phyloP scores from a whole-genome alignment of 1,140 invertebrate species.

The Drosophila oshimai region DNA sequence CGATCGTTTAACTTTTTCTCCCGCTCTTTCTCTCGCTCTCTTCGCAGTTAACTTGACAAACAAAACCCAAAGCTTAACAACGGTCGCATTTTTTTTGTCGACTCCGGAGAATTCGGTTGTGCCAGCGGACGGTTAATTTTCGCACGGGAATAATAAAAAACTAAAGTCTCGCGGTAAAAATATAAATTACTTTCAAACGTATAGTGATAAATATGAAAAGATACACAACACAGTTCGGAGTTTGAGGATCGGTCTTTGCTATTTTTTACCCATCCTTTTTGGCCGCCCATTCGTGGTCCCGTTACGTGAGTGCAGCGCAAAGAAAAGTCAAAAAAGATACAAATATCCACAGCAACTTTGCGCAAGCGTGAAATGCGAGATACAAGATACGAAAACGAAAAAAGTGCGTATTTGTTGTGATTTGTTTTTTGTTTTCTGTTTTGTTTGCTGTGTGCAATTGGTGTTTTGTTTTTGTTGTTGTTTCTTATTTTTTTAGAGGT shows the following conservation, averaged over 20 bases:
- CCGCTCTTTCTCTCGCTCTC: no score
- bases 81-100: no score
- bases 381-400: constrained; percentile 10
- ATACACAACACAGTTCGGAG: no score
- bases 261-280: neutral
- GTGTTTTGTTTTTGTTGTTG: constrained; percentile 5
- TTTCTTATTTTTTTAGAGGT: constrained; percentile 2
- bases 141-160: no score
- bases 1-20: no score
- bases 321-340: constrained; percentile 6
- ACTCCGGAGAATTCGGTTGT: no score
- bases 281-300: constrained; percentile 23
- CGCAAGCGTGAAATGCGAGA: constrained; percentile 22
- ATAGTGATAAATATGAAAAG: no score
- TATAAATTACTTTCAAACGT: no score
- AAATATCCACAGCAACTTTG: constrained; percentile 43
- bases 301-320: constrained; percentile 47
- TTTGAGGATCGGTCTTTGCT: constrained; percentile 3
- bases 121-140: no score
- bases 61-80: no score
- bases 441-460: constrained; percentile 11
- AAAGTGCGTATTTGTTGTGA: constrained; percentile 57
- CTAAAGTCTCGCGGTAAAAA: no score
- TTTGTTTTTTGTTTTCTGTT: constrained; percentile 26
- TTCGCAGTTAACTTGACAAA: no score